These are phyloP conservation scores for Danaus chrysippus DNA, from an alignment of 2,888 invertebrate species.

Conservation along the genomic window DNA sequence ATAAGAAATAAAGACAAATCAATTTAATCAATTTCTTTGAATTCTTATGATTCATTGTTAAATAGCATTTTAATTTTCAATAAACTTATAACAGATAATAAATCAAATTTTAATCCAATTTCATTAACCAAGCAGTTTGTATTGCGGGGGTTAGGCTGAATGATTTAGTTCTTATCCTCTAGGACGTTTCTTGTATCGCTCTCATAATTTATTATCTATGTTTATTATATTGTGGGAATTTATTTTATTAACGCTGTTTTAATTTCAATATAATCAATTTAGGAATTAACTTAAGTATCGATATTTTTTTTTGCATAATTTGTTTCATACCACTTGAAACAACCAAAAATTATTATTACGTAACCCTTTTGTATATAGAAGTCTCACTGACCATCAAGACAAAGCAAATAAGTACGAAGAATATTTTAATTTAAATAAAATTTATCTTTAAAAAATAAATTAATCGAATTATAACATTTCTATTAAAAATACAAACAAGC, in stretches of 20 bases:
- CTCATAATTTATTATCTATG: slow-evolving; percentile 25
- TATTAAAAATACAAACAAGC: background rate
- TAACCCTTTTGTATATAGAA: no score
- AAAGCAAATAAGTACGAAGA: background rate
- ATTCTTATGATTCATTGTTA: background rate
- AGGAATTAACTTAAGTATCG: no score
- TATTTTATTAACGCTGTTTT: no score
- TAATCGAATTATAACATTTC: no score
- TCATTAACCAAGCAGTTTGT: slow-evolving; percentile 63
- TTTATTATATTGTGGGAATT: slow-evolving; percentile 52
- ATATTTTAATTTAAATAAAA: background rate
- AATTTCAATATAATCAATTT: no score
- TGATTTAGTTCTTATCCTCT: slow-evolving; percentile 71
- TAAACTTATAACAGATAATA: slow-evolving; percentile 46
- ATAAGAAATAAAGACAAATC: background rate
- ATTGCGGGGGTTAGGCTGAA: slow-evolving; percentile 55
- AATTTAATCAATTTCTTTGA: slow-evolving; percentile 1
- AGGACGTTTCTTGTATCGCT: slow-evolving; percentile 49
- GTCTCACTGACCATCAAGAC: no score
- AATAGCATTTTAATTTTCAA: slow-evolving; percentile 24
- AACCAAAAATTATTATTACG: no score
- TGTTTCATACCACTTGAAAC: no score
- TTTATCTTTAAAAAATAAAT: background rate
- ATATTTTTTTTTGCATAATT: no score
- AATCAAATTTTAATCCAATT: slow-evolving; percentile 66